Percentiles rank a stretch among this genome's conserved stretches.
Conservation (phyloP, 2,113 vertebrate genomes). For the Spea bombifrons region DNA sequence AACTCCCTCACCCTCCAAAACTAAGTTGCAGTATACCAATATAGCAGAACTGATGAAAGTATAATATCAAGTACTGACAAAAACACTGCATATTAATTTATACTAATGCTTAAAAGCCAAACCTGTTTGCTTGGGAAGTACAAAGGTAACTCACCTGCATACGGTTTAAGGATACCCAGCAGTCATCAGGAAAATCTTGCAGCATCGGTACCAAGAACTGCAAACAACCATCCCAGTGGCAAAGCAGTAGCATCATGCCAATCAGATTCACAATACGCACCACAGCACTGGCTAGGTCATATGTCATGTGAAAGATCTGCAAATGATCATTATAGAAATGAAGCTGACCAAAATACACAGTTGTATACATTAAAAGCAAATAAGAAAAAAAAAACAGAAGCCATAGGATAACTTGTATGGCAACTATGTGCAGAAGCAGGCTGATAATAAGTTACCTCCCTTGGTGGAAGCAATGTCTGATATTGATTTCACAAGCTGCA, state of each 20-base stretch:
- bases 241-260: slow-evolving; percentile 96
- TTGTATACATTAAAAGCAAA: background rate
- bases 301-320: slow-evolving; percentile 99
- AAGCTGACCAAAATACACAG: background rate
- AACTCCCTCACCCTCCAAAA: too few relatives aligned
- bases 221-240: slow-evolving; percentile 97
- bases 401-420: background rate
- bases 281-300: slow-evolving; percentile 94
- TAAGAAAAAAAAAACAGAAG: background rate
- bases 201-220: slow-evolving; percentile 98
- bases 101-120: too few relatives aligned
- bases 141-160: slow-evolving; percentile 87
- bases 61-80: too few relatives aligned
- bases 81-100: too few relatives aligned
- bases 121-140: too few relatives aligned
- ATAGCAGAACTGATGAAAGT: too few relatives aligned
- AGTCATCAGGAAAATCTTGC: slow-evolving; percentile 92
- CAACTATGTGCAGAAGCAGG: background rate
- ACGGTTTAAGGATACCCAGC: slow-evolving; percentile 96
- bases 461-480: background rate
- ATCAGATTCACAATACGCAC: slow-evolving; percentile 94
- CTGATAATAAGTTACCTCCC: background rate
- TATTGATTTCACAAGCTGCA: background rate
- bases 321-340: background rate
- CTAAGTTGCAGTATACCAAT: too few relatives aligned